These are phyloP conservation scores for Gasterosteus aculeatus DNA, from an alignment of 2,113 vertebrate species.

Conservation along the genomic window DNA sequence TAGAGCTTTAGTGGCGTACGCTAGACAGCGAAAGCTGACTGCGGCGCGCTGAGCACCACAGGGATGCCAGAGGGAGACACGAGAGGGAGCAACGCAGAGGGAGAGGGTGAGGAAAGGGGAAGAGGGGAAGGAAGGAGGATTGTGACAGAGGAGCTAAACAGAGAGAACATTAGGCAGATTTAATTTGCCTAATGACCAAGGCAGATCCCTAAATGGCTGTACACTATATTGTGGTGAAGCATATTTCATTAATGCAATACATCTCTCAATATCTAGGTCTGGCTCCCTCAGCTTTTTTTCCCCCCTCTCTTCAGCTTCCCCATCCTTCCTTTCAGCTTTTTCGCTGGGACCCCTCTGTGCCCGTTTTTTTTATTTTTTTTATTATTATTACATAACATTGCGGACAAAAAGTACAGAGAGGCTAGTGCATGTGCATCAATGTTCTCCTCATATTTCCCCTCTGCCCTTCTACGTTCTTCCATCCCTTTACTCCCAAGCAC, in stretches of 20 bases:
- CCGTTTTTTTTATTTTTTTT: conserved; percentile 41
- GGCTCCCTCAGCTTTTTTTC: conserved; percentile 37
- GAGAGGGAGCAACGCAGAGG: conserved; percentile 56
- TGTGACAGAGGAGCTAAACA: conserved; percentile 66
- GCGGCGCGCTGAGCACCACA: conserved; percentile 60
- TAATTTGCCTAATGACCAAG: conserved; percentile 74
- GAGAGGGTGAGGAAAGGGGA: conserved; percentile 21
- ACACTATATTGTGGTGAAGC: conserved; percentile 60
- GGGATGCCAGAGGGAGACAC: conserved; percentile 65
- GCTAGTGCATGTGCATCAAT: conserved; percentile 41
- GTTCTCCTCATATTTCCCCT: conserved; percentile 26
- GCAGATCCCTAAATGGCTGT: conserved; percentile 63
- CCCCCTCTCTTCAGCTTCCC: conserved; percentile 20
- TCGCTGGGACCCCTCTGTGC: conserved; percentile 53
- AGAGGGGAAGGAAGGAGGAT: conserved; percentile 24
- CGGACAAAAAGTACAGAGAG: conserved; percentile 53
- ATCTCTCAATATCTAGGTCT: conserved; percentile 64
- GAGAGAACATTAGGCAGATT: conserved; percentile 72
- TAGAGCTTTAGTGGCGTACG: conserved; percentile 72
- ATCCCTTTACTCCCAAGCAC: conserved; percentile 14
- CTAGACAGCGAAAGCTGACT: conserved; percentile 73
- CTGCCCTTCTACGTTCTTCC: conserved; percentile 11
- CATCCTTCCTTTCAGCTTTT: conserved; percentile 49
- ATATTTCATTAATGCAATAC: conserved; percentile 66
- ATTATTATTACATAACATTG: conserved; percentile 67